These are phyloP conservation scores for Steinernema feltiae DNA, from an alignment of 1,140 invertebrate species.

Conservation along the genomic window DNA sequence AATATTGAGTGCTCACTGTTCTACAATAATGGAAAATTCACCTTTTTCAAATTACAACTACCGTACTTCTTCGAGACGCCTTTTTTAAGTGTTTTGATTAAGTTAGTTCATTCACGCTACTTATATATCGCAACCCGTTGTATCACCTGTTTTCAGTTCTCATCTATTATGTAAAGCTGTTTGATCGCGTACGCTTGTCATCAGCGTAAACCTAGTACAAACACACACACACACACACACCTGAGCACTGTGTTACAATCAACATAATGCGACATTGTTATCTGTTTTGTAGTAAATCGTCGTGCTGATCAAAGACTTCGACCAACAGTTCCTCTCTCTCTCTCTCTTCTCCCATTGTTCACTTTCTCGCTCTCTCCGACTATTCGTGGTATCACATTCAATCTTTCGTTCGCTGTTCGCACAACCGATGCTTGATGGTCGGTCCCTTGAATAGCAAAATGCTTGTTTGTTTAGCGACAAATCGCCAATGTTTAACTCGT, in stretches of 20 bases:
- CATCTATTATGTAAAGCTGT: neutral
- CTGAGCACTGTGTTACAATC: neutral
- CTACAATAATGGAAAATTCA: no score
- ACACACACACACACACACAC: no score
- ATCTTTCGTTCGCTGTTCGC: no score
- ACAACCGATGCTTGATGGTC: neutral
- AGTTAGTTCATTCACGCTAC: no score
- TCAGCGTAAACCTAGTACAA: neutral
- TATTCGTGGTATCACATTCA: no score
- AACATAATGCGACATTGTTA: conserved; percentile 8
- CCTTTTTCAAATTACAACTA: no score
- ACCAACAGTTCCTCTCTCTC: neutral
- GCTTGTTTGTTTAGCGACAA: neutral
- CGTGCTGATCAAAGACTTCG: neutral
- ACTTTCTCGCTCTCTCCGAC: neutral
- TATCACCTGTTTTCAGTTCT: neutral
- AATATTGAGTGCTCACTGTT: no score
- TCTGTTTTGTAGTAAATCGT: conserved; percentile 6
- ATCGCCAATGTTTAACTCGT: neutral
- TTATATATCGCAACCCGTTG: no score
- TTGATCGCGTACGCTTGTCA: neutral
- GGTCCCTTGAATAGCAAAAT: neutral
- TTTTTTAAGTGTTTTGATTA: no score
- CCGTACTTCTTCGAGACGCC: no score
- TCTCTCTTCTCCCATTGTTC: neutral